Conservation (phyloP, 2,888 invertebrate species). For the Dolichopus griseipennis region DNA sequence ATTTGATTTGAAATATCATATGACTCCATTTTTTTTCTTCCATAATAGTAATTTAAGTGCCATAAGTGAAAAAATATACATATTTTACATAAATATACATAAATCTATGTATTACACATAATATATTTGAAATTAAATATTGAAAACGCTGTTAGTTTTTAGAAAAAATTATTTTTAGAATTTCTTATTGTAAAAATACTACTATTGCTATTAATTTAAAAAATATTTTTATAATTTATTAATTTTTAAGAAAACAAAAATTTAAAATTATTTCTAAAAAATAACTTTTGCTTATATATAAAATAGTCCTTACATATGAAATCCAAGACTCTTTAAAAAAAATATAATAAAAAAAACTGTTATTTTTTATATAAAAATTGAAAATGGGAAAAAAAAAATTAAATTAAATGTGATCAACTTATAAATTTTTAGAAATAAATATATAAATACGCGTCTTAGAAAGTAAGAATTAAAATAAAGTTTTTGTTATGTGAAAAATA, state of each 20-base stretch:
- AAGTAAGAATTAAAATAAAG: background rate
- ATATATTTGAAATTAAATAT: background rate
- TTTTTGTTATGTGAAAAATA: too few relatives aligned
- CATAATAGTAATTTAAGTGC: conserved; percentile 1
- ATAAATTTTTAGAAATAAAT: background rate
- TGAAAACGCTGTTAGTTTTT: background rate
- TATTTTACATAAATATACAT: background rate
- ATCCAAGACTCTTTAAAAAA: background rate
- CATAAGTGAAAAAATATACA: background rate
- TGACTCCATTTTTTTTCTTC: background rate
- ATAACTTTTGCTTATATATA: too few relatives aligned
- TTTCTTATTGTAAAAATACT: background rate
- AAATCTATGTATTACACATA: background rate
- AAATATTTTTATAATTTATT: background rate
- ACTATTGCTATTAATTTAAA: background rate
- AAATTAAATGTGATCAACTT: conserved; percentile 1
- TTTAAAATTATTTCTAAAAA: background rate
- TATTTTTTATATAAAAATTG: background rate
- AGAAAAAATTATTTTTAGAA: background rate
- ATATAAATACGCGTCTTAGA: background rate
- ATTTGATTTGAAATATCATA: background rate
- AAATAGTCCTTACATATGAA: background rate
- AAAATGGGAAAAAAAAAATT: background rate
- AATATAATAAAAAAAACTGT: background rate
- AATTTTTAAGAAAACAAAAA: background rate